Evolutionary conservation across 2,888 invertebrate genomes (phyloP), one percentile per base, ranked within the genome.

Genomic region (Aquatica leii): DNA sequence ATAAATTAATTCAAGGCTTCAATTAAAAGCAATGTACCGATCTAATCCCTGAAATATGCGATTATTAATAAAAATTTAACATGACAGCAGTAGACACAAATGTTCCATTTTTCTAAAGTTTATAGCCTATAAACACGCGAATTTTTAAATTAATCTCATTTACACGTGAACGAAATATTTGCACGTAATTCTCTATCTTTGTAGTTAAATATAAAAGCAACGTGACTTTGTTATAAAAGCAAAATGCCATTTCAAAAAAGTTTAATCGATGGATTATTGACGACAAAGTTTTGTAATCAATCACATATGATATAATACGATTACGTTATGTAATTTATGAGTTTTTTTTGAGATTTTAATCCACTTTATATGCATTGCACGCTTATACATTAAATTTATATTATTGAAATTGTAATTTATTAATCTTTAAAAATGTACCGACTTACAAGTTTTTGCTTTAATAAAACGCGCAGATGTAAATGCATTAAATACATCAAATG

Each of bases 101-200:
- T 46, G 40, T 48, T 50, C 12, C 49, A 57, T 57, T 59, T 59
- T 54, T 59, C 43, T 59, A 54, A 46, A 9, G 48, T 59, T 53
- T 59, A 59, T 59, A 12, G 59, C 34, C 8, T 31, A 12, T 43
- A 43, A n/a, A 52, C 59, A 59, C 59, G 59, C 54, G 53, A 59
- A 20, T 53, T 59, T 59, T 46, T 43, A 59, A 52, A 59, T 59
- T 59, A 59, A 59, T 59, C 56, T 8, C 14, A 5, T 43, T 17
- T 43, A 18, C 15, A 18, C 18, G 43, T 14, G 43, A 43, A 43
- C n/a, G 2, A 43, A 43, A 43, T 43, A 43, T 43, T 43, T 43
- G 11, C 43, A 43, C 18, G 43, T 43, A 24, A 24, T 2, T 24
- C 24, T 4, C 24, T 24, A 24, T 24, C 24, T 24, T 24, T 24